Evolutionary conservation across 2,797 vertebrate genomes (phyloP), one percentile per base, ranked within the genome.

Genomic region (Eupleurogrammus muticus): DNA sequence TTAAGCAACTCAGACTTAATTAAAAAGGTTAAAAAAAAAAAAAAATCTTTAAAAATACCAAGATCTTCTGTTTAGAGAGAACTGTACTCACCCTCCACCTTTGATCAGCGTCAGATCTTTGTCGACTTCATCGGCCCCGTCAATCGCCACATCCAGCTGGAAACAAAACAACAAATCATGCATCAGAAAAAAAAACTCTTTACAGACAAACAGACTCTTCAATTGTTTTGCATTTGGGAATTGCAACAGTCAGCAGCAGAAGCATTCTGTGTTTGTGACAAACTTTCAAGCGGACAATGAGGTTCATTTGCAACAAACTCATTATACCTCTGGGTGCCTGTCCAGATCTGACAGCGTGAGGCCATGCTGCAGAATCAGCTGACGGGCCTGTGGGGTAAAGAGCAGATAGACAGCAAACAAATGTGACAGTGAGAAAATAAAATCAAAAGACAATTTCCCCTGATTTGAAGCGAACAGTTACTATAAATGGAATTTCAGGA

Each of bases 91-190:
- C 98, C 98, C 98, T 69, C 98, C 98, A 19, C 97, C 98, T 94
- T 99, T 99, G 77, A 99, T 99, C 87, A 99, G 92, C 10, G 95
- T 96, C 75, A 99, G 96, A 7, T 95, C 92, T 7, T 89, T 86
- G 63, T 99, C 98, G 68, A 99, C 98, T 83, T 99, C 98, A 32
- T 99, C 98, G 0, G 98, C 98, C 24, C 98, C 98, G 17, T 99
- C 98, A 0, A 99, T 99, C 40, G 97, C 97, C 0, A 99, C 95
- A 0, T 99, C 97, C 12, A 99, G 94, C 98, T 99, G 91, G 36
- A 59, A 5, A 62, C 14, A 57, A 32, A 23, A 56, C 40, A 16
- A n/a, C 14, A 4, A 19, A 20, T 51, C 24, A 75, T 13, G 62
- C 1, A 24, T 12, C 24, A 20, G 61, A 4, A 44, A 28, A 5